These are phyloP conservation scores for Numenius arquata DNA, from an alignment of 2,113 vertebrate genomes.

Conservation along the genomic window DNA sequence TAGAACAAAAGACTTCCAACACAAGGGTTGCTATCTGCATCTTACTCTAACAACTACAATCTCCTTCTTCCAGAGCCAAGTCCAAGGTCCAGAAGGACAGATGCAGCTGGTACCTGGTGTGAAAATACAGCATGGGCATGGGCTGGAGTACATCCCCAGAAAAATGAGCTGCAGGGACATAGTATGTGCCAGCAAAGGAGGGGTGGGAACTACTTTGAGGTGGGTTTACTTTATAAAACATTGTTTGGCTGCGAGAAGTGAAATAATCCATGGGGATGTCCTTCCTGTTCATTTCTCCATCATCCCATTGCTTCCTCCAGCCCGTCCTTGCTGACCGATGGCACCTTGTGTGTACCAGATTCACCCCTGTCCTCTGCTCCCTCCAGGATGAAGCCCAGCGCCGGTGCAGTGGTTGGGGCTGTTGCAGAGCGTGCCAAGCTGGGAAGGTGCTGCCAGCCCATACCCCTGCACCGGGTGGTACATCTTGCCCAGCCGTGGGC, in stretches of 20 bases:
- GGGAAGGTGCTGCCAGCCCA: background rate
- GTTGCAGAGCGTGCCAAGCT: background rate
- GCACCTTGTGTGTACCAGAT: background rate
- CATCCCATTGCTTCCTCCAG: background rate
- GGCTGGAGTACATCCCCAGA: background rate
- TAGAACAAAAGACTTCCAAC: background rate
- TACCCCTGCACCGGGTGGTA: background rate
- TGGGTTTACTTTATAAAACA: background rate
- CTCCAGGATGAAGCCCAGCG: background rate
- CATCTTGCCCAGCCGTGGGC: fast-evolving
- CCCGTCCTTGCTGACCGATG: background rate
- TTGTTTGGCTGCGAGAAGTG: background rate
- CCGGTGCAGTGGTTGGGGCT: background rate
- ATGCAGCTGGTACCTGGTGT: fast-evolving
- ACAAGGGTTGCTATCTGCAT: background rate
- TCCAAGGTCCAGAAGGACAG: background rate
- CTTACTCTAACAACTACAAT: background rate
- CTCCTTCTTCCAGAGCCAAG: background rate
- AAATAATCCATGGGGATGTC: background rate
- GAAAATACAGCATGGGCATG: background rate
- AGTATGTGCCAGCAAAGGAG: background rate
- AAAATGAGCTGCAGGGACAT: background rate
- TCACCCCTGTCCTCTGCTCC: background rate
- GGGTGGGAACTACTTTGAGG: background rate
- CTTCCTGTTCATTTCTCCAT: background rate